phyloP scores from a whole-genome alignment of 2,797 vertebrate genomes.

The Schizopygopsis pylzovi region DNA sequence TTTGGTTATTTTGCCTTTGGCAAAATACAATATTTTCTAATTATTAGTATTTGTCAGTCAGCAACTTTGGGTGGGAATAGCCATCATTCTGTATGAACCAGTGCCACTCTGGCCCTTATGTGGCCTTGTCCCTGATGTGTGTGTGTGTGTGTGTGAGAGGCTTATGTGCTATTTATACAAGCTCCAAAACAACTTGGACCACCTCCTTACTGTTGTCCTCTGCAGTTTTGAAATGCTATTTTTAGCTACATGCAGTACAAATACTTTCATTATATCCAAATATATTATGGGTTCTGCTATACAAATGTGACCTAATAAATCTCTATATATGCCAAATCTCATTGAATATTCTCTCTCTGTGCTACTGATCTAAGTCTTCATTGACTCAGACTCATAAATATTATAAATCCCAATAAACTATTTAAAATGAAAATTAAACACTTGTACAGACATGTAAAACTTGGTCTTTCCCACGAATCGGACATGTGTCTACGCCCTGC shows the following conservation, averaged over 20 bases:
- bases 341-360: not conserved
- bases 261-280: slow-evolving; percentile 28
- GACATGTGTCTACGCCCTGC: slow-evolving; percentile 23
- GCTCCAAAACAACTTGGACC: slow-evolving; percentile 17
- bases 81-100: not conserved
- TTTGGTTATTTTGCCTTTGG: not conserved
- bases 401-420: not conserved
- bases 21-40: not conserved
- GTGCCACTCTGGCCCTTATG: not conserved
- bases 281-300: slow-evolving; percentile 7
- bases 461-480: not conserved
- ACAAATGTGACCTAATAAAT: slow-evolving; percentile 27
- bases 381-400: not conserved
- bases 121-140: not conserved
- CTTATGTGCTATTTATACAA: slow-evolving; percentile 10
- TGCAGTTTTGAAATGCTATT: slow-evolving; percentile 30
- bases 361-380: not conserved
- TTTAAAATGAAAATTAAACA: not conserved
- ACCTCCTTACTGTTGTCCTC: slow-evolving; percentile 22
- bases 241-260: slow-evolving; percentile 40
- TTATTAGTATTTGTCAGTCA: not conserved
- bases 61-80: not conserved
- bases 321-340: not conserved
- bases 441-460: not conserved
- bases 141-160: not conserved